These are phyloP conservation scores for Eublepharis macularius DNA, from an alignment of 2,113 vertebrate genomes.

Conservation along the genomic window DNA sequence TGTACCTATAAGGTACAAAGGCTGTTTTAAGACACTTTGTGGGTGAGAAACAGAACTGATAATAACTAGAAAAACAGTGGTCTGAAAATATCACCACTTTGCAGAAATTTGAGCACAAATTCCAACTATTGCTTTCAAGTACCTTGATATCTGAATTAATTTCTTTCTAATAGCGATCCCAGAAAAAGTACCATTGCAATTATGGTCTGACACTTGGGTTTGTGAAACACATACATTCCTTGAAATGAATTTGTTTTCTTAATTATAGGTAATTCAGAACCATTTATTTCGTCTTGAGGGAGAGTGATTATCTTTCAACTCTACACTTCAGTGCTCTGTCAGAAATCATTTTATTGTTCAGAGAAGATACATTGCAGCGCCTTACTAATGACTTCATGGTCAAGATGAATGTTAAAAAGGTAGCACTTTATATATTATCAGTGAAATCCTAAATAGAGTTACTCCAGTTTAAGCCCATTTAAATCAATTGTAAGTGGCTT, in stretches of 20 bases:
- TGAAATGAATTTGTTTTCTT: slow-evolving; percentile 21
- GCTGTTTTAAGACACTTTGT: neutral
- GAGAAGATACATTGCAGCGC: neutral
- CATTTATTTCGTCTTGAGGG: neutral
- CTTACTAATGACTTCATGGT: slow-evolving; percentile 7
- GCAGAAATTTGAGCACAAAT: neutral
- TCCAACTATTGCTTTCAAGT: neutral
- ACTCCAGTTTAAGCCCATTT: too few relatives aligned
- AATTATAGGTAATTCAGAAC: slow-evolving; percentile 18
- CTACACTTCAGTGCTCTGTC: neutral
- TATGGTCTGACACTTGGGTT: neutral
- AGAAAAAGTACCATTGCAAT: slow-evolving; percentile 8
- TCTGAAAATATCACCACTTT: neutral
- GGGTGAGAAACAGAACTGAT: neutral
- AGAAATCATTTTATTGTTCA: slow-evolving; percentile 13
- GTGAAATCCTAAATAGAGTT: too few relatives aligned
- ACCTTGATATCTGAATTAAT: neutral
- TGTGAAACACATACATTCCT: slow-evolving; percentile 16
- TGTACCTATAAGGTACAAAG: too few relatives aligned
- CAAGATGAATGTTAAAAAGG: neutral
- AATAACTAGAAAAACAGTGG: neutral
- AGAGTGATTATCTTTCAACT: slow-evolving; percentile 13
- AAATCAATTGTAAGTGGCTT: too few relatives aligned
- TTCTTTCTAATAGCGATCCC: neutral
- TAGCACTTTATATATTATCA: neutral